Conservation (phyloP, 1,140 invertebrate genomes). For the Drosophila ohnishii region DNA sequence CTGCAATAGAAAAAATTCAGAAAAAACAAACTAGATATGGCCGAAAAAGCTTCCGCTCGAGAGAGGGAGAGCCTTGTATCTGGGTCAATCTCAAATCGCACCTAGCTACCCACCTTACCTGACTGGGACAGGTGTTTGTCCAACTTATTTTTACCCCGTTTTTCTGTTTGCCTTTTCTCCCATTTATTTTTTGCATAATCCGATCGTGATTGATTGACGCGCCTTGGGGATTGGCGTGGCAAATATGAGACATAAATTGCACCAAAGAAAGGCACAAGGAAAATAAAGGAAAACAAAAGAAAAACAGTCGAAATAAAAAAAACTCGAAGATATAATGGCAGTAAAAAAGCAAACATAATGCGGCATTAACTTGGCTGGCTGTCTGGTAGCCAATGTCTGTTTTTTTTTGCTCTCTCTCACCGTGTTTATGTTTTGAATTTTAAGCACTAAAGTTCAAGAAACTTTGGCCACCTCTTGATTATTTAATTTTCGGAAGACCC, state of each 20-base stretch:
- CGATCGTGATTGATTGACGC: conserved; percentile 58
- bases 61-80: neutral
- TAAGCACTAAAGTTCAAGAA: conserved; percentile 50
- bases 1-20: conserved; percentile 27
- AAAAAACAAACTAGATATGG: conserved; percentile 33
- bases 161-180: conserved; percentile 14
- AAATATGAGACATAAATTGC: conserved; percentile 48
- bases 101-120: neutral
- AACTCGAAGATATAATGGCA: neutral
- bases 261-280: conserved; percentile 16
- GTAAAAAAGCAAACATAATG: conserved; percentile 34
- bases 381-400: conserved; percentile 29
- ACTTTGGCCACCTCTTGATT: conserved; percentile 51
- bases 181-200: conserved; percentile 48
- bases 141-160: conserved; percentile 19
- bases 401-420: conserved; percentile 2
- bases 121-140: conserved; percentile 51
- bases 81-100: conserved; percentile 43
- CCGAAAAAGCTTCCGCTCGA: conserved; percentile 32
- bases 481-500: conserved; percentile 46
- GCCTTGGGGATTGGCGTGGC: conserved; percentile 36
- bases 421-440: conserved; percentile 55
- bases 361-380: conserved; percentile 1
- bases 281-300: neutral
- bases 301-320: conserved; percentile 12